Percentiles rank a stretch among this genome's conserved stretches.
Evolutionary conservation across 2,888 invertebrate genomes (phyloP).

Genomic region (Euzophera pinguis): DNA sequence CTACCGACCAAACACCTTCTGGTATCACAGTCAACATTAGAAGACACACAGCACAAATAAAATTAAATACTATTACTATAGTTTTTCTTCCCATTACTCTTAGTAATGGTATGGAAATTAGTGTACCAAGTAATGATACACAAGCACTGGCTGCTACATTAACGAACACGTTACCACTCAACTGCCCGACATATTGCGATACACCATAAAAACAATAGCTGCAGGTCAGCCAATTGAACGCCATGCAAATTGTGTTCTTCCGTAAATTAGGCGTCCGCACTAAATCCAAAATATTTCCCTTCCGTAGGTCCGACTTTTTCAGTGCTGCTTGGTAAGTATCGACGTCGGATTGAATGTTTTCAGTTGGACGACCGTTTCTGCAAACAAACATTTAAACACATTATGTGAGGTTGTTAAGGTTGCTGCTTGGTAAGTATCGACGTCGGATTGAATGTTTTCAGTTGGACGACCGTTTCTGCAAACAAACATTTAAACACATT

Average conservation of each 20-base stretch:
- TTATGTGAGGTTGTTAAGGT: not conserved
- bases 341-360: conserved; percentile 61
- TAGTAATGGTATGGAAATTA: conserved; percentile 82
- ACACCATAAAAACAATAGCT: conserved; percentile 89
- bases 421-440: conserved; percentile 55
- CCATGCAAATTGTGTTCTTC: conserved; percentile 84
- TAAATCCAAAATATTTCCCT: conserved; percentile 82
- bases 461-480: conserved; percentile 72
- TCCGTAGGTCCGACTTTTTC: conserved; percentile 50
- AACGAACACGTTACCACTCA: conserved; percentile 88
- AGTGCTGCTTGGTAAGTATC: conserved; percentile 50
- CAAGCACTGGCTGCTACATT: conserved; percentile 89
- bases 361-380: conserved; percentile 73
- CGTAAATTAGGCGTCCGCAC: conserved; percentile 86
- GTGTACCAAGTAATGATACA: conserved; percentile 80
- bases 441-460: conserved; percentile 57
- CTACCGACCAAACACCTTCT: conserved; percentile 62
- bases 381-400: conserved; percentile 24
- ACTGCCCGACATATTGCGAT: conserved; percentile 88
- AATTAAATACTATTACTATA: conserved; percentile 82
- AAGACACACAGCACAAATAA: conserved; percentile 81
- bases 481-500: conserved; percentile 20
- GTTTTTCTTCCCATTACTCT: conserved; percentile 83
- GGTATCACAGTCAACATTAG: conserved; percentile 80
- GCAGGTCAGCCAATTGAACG: conserved; percentile 89